phyloP scores from a whole-genome alignment of 2,888 invertebrate species.

The Ectemnius cavifrons region DNA sequence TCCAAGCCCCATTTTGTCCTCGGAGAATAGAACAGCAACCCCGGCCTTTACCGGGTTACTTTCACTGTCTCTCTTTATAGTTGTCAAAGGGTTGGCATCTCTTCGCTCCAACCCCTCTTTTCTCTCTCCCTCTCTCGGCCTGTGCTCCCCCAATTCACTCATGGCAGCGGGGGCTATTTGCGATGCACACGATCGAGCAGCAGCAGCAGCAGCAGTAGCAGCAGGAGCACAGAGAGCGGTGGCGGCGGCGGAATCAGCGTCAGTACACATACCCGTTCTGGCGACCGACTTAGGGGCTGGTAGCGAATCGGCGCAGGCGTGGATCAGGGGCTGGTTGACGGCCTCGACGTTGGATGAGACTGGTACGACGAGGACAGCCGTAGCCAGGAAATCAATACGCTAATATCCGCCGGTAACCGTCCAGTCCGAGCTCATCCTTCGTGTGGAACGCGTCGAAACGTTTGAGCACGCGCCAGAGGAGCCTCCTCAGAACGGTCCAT shows the following conservation, averaged over 20 bases:
- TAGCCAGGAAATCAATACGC: constrained; percentile 72
- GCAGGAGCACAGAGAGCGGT: constrained; percentile 37
- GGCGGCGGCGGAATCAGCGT: constrained; percentile 36
- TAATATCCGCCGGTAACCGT: constrained; percentile 73
- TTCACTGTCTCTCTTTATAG: neutral
- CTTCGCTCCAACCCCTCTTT: constrained; percentile 14
- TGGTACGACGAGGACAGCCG: constrained; percentile 26
- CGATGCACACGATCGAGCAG: constrained; percentile 42
- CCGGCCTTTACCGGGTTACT: constrained; percentile 6
- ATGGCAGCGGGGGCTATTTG: constrained; percentile 11
- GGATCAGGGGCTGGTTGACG: neutral
- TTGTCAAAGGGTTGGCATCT: constrained; percentile 5
- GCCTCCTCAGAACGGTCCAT: constrained; percentile 32
- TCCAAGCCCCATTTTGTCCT: neutral
- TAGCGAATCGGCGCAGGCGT: constrained; percentile 55
- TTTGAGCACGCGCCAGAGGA: constrained; percentile 23
- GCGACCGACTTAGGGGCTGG: constrained; percentile 58
- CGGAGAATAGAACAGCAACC: neutral
- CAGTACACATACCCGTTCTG: constrained; percentile 52
- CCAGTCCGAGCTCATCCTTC: constrained; percentile 74
- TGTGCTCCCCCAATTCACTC: constrained; percentile 2
- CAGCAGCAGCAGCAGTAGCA: constrained; percentile 34
- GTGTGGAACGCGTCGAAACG: constrained; percentile 63
- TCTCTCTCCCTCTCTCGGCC: constrained; percentile 20
- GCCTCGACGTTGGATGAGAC: constrained; percentile 16